These are phyloP conservation scores for Manduca sexta DNA, from an alignment of 1,140 invertebrate species.

Conservation along the genomic window DNA sequence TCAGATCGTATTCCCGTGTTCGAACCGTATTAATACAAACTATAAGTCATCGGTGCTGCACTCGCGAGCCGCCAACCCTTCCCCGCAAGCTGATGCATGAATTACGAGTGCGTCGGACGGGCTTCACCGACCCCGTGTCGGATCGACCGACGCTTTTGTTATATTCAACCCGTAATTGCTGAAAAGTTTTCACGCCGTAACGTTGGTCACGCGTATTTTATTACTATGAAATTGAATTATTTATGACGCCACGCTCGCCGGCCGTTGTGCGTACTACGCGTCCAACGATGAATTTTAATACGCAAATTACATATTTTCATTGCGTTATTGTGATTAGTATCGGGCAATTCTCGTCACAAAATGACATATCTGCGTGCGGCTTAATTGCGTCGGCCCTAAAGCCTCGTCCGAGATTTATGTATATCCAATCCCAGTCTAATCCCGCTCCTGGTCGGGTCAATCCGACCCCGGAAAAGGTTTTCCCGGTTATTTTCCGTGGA, in stretches of 20 bases:
- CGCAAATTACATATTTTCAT: constrained; percentile 58
- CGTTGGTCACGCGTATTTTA: constrained; percentile 70
- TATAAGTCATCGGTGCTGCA: constrained; percentile 65
- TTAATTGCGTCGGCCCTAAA: constrained; percentile 67
- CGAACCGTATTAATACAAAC: constrained; percentile 59
- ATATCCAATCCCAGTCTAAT: constrained; percentile 72
- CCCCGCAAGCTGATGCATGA: constrained; percentile 70
- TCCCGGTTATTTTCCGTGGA: constrained; percentile 73
- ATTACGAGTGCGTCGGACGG: constrained; percentile 50
- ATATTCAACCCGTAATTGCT: constrained; percentile 70
- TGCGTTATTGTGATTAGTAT: constrained; percentile 52
- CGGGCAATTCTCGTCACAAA: constrained; percentile 44
- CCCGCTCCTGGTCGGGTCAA: constrained; percentile 65
- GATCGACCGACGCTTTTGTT: constrained; percentile 66
- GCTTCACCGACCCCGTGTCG: constrained; percentile 39
- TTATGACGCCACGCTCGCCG: constrained; percentile 60
- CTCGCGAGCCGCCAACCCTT: constrained; percentile 55
- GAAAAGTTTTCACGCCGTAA: constrained; percentile 70
- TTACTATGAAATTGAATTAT: constrained; percentile 73
- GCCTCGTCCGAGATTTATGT: constrained; percentile 67
- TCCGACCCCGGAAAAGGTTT: constrained; percentile 71
- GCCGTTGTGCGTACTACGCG: constrained; percentile 50
- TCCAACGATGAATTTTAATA: constrained; percentile 66
- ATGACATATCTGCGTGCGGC: constrained; percentile 65
- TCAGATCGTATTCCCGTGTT: constrained; percentile 48